Percentiles rank a stretch among this genome's conserved stretches.
Evolutionary conservation across 1,140 invertebrate species (phyloP).

Genomic region (Drosophila varians): DNA sequence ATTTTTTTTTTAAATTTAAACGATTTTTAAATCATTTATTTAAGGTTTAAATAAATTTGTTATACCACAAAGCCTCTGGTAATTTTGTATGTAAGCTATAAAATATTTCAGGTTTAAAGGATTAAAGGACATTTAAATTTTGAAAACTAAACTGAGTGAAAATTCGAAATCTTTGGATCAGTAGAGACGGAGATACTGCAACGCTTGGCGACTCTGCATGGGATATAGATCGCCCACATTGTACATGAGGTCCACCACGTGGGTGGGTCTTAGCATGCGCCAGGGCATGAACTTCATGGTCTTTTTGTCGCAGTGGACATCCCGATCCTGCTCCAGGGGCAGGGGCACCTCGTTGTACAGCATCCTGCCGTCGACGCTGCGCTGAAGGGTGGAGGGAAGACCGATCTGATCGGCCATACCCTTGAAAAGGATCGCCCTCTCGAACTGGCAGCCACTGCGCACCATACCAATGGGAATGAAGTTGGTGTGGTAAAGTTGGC

Average conservation of each 20-base stretch:
- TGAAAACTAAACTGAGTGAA: neutral
- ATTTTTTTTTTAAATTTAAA: neutral
- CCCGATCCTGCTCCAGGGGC: conserved; percentile 82
- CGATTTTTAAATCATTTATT: neutral
- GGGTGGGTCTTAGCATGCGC: conserved; percentile 86
- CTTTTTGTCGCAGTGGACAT: conserved; percentile 72
- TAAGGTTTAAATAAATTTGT: too few species aligned
- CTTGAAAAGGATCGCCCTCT: conserved; percentile 88
- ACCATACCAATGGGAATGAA: conserved; percentile 86
- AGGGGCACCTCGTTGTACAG: conserved; percentile 87
- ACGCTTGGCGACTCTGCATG: conserved; percentile 82
- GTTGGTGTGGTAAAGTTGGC: conserved; percentile 64
- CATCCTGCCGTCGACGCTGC: conserved; percentile 84
- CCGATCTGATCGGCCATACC: conserved; percentile 86
- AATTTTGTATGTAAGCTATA: neutral
- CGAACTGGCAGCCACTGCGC: conserved; percentile 86
- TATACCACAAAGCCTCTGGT: neutral
- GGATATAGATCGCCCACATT: conserved; percentile 85
- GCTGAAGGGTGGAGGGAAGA: conserved; percentile 85
- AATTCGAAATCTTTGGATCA: neutral
- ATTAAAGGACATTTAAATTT: conserved; percentile 45
- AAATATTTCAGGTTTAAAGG: too few species aligned
- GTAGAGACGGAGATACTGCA: conserved; percentile 72
- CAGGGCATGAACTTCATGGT: conserved; percentile 84
- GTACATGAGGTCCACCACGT: conserved; percentile 86